Base-by-base conservation (phyloP, 2,888 invertebrate species). In the Troides oblongomaculatus region DNA sequence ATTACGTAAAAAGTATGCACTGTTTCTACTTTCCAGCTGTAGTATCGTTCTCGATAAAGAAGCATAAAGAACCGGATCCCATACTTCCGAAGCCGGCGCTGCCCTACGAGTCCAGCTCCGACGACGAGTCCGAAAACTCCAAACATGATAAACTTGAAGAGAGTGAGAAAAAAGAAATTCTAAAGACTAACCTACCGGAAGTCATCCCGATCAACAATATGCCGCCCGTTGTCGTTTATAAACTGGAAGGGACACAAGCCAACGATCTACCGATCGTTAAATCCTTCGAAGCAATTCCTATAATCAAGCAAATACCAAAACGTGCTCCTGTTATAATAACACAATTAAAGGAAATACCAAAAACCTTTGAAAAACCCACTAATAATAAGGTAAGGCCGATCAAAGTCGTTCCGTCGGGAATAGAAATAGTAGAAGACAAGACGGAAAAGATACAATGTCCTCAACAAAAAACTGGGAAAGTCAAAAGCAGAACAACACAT, bases 11-110 rank as follows among this genome's bases (percentile, higher is more conserved):
- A 59, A 59, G 14, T 59, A 8, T 4, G 30, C 36, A 46, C 6
- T 59, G 21, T 66, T 36, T 53, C 4, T 53, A 53, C 14, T 53
- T 53, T 53, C 39, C 85, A 95, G 96, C 94, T 14, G 95, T 97
- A 0, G 97, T 97, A 0, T 96, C 96, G 71, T 97, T 97, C 84
- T 97, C 97, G 0, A 97, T 97, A 59, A 96, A 96, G 79, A 97
- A 97, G 81, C 92, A 95, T 0, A 97, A 97, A 81, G 97, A 96
- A 70, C 94, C 95, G 0, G 94, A 95, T 63, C 89, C 93, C 0
- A 90, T 94, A 2, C 86, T 95, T 2, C 93, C 95, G 5, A 97
- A 96, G 83, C 96, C 95, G 66, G 96, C 96, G 0, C 80, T 97
- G 57, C 96, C 96, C 0, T 93, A 96, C 76, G 97, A 97, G 78